Evolutionary conservation across 64 coral and sea anemone genomes (phyloP), one percentile per base, ranked within the genome.

Genomic region (Orbicella faveolata): DNA sequence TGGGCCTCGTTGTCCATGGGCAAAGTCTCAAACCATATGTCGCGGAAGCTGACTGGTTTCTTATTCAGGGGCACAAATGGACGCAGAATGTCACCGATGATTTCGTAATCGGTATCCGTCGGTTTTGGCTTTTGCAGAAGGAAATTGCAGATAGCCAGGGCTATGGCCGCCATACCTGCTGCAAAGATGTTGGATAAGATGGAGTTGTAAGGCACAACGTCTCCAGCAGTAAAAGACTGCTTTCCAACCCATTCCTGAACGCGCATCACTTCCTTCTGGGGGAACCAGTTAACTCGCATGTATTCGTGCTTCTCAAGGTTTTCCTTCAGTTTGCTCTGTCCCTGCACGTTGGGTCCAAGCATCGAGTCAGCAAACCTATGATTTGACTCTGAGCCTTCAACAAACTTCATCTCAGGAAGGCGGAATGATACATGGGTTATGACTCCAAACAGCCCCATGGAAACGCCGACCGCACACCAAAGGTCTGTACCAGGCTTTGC

Each of bases 351-450:
- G 4, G 84, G 78, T 72, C 87, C 87, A 34, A 96, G 78, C 66
- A 76, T 26, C 1, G 94, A 92, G 4, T 92, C 94, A 62, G 67
- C 94, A 61, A 96, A 92, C 0, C 25, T 26, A 17, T 79, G 26
- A 73, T 53, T 37, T 25, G 77, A 70, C 79, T 95, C 93, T 2
- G 65, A 57, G 15, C 93, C 93, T 36, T 82, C 4, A 33, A 96
- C 79, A 19, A 80, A 79, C 26, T 48, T 64, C 19, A 57, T 83
- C 17, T 65, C 44, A 52, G 74, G 77, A 14, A 96, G 75, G 30
- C 90, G 80, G 53, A 96, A 96, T 30, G 90, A 86, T 6, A 96
- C 94, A 34, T 89, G 80, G n/a, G 94, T 96, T 48, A 96, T 96
- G 35, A 96, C 64, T 6, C 94, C 94, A 21, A 96, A 84, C 25